Base-by-base conservation (phyloP, 2,113 vertebrate genomes). In the Chamaea fasciata region DNA sequence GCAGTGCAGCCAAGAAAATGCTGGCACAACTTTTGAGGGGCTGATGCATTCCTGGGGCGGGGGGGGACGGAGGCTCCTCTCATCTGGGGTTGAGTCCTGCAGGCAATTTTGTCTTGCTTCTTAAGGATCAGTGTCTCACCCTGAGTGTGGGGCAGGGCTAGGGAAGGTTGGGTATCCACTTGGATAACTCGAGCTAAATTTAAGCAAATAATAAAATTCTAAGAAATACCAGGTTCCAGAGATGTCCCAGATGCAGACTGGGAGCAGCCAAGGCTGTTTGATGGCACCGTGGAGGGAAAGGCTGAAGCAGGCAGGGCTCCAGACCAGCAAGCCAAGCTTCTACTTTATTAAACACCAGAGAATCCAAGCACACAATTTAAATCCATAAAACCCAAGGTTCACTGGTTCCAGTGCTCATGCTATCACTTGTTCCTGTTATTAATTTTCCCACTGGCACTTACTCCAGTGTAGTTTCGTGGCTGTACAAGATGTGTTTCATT, bases 361-460 rank as follows among this genome's bases (percentile, higher is more conserved):
- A 89, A 74, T 88, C 59, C 63, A 92, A 90, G 55, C 41, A 74
- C 71, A 33, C 63, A 57, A 80, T 92, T 88, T 92, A 94, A 85
- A 93, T 93, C 64, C 77, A 74, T 77, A 69, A 70, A 93, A 89
- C 2, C 3, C 31, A 68, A 44, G 33, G 52, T 68, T 91, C 78
- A 44, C 23, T 79, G 23, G 41, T 87, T 91, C 57, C 42, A 60
- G 41, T 68, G 44, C 49, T 85, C 73, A 50, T 52, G 74, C 28
- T 8, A 79, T 90, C 79, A 42, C 83, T 95, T 95, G 50, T 93
- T 92, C 47, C 76, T 89, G 50, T 92, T 94, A 94, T 93, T 93
- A 92, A 92, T 94, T 94, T 90, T 84, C 68, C 91, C 89, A 81
- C 68, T 94, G 83, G 94, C 89, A 90, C 44, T 92, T 81, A 81